Evolutionary conservation across 2,888 invertebrate genomes (phyloP).

Genomic region (Perithous albicinctus): DNA sequence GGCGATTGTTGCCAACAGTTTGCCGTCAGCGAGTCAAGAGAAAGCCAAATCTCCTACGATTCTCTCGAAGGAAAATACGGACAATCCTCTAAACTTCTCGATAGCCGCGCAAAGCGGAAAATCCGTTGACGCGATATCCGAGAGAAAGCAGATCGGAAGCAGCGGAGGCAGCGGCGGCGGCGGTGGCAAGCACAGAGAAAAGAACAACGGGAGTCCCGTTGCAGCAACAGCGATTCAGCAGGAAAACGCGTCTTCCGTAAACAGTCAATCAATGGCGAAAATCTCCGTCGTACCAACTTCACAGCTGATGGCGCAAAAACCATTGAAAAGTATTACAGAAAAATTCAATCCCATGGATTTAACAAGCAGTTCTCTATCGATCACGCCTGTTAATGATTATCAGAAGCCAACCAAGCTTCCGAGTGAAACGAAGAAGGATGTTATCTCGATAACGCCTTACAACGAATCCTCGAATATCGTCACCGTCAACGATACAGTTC

Average conservation of each 20-base stretch:
- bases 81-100: slow-evolving; percentile 68
- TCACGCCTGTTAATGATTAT: slow-evolving; percentile 81
- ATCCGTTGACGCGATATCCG: slow-evolving; percentile 64
- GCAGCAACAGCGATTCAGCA: slow-evolving; percentile 60
- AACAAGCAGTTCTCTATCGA: slow-evolving; percentile 80
- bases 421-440: slow-evolving; percentile 78
- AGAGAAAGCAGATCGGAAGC: slow-evolving; percentile 63
- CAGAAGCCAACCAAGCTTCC: slow-evolving; percentile 75
- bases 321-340: slow-evolving; percentile 73
- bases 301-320: slow-evolving; percentile 79
- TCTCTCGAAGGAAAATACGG: slow-evolving; percentile 68
- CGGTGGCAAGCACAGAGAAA: slow-evolving; percentile 75
- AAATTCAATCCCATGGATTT: slow-evolving; percentile 81
- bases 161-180: slow-evolving; percentile 35
- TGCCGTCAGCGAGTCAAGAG: slow-evolving; percentile 56
- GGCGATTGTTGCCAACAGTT: slow-evolving; percentile 58
- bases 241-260: slow-evolving; percentile 63
- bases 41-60: slow-evolving; percentile 63
- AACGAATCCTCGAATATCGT: slow-evolving; percentile 70
- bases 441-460: slow-evolving; percentile 81
- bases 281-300: slow-evolving; percentile 79
- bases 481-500: slow-evolving; percentile 4
- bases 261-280: slow-evolving; percentile 74
- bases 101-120: slow-evolving; percentile 58
- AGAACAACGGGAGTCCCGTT: slow-evolving; percentile 68